phyloP scores from a whole-genome alignment of 2,888 invertebrate species.

The Nomada flava region DNA sequence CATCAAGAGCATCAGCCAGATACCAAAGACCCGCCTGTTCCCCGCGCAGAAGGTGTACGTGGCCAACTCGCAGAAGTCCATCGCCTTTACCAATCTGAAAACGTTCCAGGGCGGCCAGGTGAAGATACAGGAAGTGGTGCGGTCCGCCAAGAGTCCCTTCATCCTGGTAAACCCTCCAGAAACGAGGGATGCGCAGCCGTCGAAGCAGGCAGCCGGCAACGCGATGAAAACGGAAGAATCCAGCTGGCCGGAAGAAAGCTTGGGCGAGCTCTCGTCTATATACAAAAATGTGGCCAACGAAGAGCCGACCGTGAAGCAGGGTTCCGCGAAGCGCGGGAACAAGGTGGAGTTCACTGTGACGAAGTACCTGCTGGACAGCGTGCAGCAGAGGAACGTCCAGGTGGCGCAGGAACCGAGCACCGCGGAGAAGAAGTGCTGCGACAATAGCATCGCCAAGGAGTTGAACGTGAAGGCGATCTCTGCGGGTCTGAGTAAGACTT shows the following conservation, averaged over 20 bases:
- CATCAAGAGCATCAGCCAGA: slow-evolving; percentile 16
- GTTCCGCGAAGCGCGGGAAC: slow-evolving; percentile 17
- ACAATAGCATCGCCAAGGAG: slow-evolving; percentile 12
- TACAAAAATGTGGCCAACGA: slow-evolving; percentile 69
- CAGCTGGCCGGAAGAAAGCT: slow-evolving; percentile 68
- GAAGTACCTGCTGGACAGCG: slow-evolving; percentile 34
- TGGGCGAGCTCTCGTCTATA: slow-evolving; percentile 73
- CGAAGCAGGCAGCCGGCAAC: slow-evolving; percentile 27
- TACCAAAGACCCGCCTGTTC: slow-evolving; percentile 29
- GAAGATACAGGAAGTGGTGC: slow-evolving; percentile 69
- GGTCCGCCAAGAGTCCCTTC: slow-evolving; percentile 64
- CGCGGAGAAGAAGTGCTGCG: slow-evolving; percentile 2
- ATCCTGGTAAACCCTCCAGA: slow-evolving; percentile 71
- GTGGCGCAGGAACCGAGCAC: slow-evolving; percentile 14
- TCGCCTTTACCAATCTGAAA: slow-evolving; percentile 44
- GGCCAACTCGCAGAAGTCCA: slow-evolving; percentile 46
- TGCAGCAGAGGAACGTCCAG: slow-evolving; percentile 39
- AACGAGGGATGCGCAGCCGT: slow-evolving; percentile 25
- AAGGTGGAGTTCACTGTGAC: slow-evolving; percentile 43
- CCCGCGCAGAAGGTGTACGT: slow-evolving; percentile 50
- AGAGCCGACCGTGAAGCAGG: background rate
- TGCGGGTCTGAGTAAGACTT: slow-evolving; percentile 20
- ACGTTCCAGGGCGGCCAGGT: slow-evolving; percentile 60
- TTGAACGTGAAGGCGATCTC: background rate
- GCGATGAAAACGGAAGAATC: slow-evolving; percentile 63